These are phyloP conservation scores for Protomyctophum bolini DNA, from an alignment of 2,113 vertebrate species.

Conservation along the genomic window DNA sequence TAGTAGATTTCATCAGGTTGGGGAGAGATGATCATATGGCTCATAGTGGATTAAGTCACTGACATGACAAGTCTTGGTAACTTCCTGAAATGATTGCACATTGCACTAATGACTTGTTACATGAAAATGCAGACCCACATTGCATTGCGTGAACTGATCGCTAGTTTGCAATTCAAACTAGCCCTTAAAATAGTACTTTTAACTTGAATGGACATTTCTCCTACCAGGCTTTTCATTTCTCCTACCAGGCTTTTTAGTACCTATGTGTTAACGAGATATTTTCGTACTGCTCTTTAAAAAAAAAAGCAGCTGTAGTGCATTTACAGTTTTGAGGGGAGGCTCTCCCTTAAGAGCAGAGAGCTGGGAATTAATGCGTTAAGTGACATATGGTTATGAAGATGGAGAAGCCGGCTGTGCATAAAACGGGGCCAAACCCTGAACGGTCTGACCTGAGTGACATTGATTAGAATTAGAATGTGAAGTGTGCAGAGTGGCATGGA, in stretches of 20 bases:
- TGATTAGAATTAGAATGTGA: slow-evolving; percentile 82
- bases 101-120: too few relatives aligned
- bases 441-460: slow-evolving; percentile 79
- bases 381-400: slow-evolving; percentile 80
- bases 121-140: too few relatives aligned
- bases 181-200: not conserved
- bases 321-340: not conserved
- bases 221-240: not conserved
- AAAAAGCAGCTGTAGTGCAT: not conserved
- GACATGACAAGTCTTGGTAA: slow-evolving; percentile 5
- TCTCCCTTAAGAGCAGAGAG: slow-evolving; percentile 31
- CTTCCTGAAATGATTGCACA: not conserved
- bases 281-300: too few relatives aligned
- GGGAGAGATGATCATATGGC: slow-evolving; percentile 8
- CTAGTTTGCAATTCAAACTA: not conserved
- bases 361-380: slow-evolving; percentile 75
- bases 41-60: slow-evolving; percentile 16
- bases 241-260: too few relatives aligned
- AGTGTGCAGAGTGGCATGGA: slow-evolving; percentile 72
- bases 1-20: slow-evolving; percentile 22
- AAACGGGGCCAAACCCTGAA: slow-evolving; percentile 63
- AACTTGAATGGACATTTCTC: not conserved
- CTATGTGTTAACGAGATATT: too few relatives aligned
- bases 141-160: too few relatives aligned
- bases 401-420: slow-evolving; percentile 72